Evolutionary conservation across 2,113 vertebrate species (phyloP), one percentile per base, ranked within the genome.

Genomic region (Melierax canorus): DNA sequence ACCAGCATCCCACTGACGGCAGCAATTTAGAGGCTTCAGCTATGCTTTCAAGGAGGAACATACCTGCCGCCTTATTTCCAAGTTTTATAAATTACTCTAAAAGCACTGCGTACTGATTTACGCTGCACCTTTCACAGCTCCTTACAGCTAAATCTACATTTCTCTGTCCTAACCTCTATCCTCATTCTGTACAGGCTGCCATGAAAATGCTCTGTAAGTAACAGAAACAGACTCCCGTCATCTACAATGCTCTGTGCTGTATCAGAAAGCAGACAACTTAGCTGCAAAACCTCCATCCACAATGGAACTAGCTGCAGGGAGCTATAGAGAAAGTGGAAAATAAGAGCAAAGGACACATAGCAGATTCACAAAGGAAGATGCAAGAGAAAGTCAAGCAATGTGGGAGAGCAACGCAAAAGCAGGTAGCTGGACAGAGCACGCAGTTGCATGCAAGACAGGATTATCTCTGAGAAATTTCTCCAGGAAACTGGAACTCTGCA

Each of bases 201-300:
- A 86, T 11, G 26, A 91, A 68, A 43, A 76, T 51, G 13, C 7
- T 51, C 55, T 24, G 4, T 29, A 53, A 34, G 17, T 48, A 79
- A 46, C 9, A 79, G 43, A 62, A 84, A 66, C 3, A 68, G 24
- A 87, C 1, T 26, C 26, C 10, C 10, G 5, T 41, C 29, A 59
- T 21, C 34, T 51, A 26, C 8, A 71, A 27, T 0, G 2, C 10
- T 62, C 22, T 41, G 11, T 4, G 1, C 15, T 71, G 10, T 3
- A 74, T 7, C 8, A 71, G 27, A 56, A 51, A 50, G 27, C 9
- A 55, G 46, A 48, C 15, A 67, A 50, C 8, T n/a, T 8, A 1
- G 0, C 50, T 81, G 30, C 41, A 94, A 62, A 91, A 48, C 34
- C 24, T 71, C 67, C 20, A 41, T 15, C n/a, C 3, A 0, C 27